Percentiles rank a stretch among this genome's conserved stretches.
Evolutionary conservation across 2,113 vertebrate genomes (phyloP).

Genomic region (Struthidea cinerea): DNA sequence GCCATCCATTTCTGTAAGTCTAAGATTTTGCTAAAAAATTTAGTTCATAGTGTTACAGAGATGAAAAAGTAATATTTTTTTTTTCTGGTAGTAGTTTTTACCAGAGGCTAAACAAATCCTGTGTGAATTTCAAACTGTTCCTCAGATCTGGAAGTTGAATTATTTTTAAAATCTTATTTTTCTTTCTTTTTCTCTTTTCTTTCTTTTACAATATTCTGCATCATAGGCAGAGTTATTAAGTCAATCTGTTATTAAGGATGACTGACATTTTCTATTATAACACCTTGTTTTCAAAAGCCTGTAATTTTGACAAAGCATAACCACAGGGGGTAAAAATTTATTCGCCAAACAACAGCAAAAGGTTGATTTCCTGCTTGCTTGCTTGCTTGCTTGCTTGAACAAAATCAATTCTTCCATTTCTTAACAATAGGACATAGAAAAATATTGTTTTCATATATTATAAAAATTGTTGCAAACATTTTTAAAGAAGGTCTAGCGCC

Average conservation of each 20-base stretch:
- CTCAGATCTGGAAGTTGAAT: not conserved
- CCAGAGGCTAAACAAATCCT: not conserved
- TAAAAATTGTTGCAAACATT: not conserved
- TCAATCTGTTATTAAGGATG: not conserved
- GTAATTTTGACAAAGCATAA: conserved; percentile 12
- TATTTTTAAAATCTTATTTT: not conserved
- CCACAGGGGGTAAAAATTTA: not conserved
- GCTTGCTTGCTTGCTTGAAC: not conserved
- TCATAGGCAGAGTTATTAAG: not conserved
- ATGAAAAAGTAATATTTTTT: not conserved
- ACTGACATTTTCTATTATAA: conserved; percentile 20
- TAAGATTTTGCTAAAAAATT: not conserved
- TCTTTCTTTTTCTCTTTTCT: not conserved
- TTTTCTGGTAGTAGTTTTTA: not conserved
- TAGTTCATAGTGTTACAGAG: not conserved
- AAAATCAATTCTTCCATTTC: conserved; percentile 15
- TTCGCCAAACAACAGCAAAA: not conserved
- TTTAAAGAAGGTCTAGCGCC: not conserved
- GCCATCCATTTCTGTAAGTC: not conserved
- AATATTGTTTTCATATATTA: not conserved
- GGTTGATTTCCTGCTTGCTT: not conserved
- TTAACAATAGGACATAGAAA: not conserved
- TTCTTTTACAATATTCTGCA: not conserved
- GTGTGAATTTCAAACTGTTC: conserved; percentile 16
- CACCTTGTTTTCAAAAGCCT: not conserved